Conservation (phyloP, 2,797 vertebrate species). For the Margarornis squamiger region DNA sequence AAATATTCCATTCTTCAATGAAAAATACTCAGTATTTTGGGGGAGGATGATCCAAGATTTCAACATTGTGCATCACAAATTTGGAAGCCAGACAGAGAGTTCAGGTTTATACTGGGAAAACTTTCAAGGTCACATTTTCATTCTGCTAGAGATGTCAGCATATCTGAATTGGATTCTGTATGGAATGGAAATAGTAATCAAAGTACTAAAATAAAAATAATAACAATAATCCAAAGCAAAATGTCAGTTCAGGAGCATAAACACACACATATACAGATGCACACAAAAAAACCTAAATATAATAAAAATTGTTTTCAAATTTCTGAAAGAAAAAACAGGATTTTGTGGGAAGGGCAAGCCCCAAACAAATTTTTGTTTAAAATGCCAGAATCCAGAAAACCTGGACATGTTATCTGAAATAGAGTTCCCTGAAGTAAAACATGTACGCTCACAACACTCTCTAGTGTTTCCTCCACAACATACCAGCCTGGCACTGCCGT, state of each 20-base stretch:
- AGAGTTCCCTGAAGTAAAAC: neutral
- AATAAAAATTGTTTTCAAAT: neutral
- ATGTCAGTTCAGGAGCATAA: neutral
- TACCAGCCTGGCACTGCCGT: neutral
- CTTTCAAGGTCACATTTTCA: neutral
- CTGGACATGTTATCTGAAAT: neutral
- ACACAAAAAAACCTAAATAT: neutral
- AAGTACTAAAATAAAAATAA: neutral
- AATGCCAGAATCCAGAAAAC: neutral
- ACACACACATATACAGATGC: neutral
- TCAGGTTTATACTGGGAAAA: neutral
- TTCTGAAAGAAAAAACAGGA: neutral
- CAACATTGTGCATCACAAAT: neutral
- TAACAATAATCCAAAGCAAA: neutral
- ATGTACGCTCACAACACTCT: neutral
- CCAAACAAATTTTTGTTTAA: neutral
- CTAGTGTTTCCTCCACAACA: neutral
- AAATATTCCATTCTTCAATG: neutral
- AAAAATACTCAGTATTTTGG: neutral
- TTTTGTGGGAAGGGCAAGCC: neutral
- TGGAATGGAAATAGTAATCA: neutral
- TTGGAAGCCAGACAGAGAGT: neutral
- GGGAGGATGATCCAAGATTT: neutral
- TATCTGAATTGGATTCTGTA: neutral
- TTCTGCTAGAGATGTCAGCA: neutral